A percentile compares a stretch with the other conserved stretches of the same genome.
These are phyloP conservation scores for Pocillopora damicornis DNA, from an alignment of 64 coral and sea anemone species.

Conservation along the genomic window DNA sequence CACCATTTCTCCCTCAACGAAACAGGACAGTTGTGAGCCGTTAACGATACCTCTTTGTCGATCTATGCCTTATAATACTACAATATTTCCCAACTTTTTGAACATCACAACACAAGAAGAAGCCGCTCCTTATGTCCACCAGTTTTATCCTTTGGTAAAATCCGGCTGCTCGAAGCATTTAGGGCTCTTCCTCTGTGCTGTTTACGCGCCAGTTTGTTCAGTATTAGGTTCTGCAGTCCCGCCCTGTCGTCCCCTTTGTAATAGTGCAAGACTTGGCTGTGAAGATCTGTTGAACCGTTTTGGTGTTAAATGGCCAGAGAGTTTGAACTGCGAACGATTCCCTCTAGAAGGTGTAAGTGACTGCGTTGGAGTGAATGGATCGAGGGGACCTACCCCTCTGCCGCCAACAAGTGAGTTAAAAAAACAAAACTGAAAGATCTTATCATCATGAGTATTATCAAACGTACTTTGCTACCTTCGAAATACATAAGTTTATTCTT, in stretches of 20 bases:
- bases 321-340: conserved; percentile 45
- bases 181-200: conserved; percentile 35
- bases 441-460: too few species aligned
- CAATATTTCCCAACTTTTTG: conserved; percentile 46
- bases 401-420: neutral
- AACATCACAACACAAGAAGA: conserved; percentile 23
- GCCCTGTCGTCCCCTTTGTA: conserved; percentile 50
- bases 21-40: conserved; percentile 6
- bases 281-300: conserved; percentile 20
- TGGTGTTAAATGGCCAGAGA: conserved; percentile 14
- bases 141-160: conserved; percentile 33
- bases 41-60: conserved; percentile 32
- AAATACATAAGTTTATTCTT: too few species aligned
- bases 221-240: neutral
- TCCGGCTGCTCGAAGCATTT: conserved; percentile 38
- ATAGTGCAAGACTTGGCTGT: conserved; percentile 23
- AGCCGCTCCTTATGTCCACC: conserved; percentile 21
- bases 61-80: conserved; percentile 25
- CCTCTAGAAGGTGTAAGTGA: neutral
- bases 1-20: neutral
- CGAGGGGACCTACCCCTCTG: neutral
- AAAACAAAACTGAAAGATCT: too few species aligned
- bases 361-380: neutral
- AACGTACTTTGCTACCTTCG: too few species aligned
- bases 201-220: conserved; percentile 33